Conservation (phyloP, 1,140 invertebrate species). For the Tribolium castaneum region DNA sequence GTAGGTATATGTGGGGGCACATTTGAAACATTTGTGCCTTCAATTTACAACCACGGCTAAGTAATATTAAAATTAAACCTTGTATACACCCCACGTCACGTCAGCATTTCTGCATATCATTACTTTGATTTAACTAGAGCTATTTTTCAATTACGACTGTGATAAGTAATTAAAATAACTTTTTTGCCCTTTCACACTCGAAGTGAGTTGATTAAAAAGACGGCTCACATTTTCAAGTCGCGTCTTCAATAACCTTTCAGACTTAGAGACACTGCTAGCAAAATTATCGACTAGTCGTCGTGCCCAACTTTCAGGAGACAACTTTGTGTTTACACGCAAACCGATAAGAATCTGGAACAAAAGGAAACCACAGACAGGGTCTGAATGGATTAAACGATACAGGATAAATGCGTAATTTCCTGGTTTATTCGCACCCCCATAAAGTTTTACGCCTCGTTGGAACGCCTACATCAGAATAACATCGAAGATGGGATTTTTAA, state of each 20-base stretch:
- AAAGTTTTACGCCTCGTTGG: not conserved
- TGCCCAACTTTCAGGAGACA: not conserved
- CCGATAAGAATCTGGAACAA: not conserved
- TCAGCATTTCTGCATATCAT: no score
- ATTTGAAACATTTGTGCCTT: not conserved
- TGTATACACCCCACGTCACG: no score
- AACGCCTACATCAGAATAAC: not conserved
- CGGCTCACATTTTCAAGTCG: not conserved
- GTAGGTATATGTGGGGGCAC: not conserved
- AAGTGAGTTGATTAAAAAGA: not conserved
- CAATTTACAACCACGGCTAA: not conserved
- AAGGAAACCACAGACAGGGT: not conserved
- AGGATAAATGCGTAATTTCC: not conserved
- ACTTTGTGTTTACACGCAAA: not conserved
- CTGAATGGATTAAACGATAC: constrained; percentile 1
- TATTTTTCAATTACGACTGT: no score
- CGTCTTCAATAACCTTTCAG: not conserved
- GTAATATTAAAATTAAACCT: not conserved
- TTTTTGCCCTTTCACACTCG: not conserved
- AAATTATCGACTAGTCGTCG: not conserved
- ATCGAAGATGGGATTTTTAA: not conserved
- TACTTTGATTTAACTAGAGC: no score
- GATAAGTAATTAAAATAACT: no score
- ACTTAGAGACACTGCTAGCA: not conserved
- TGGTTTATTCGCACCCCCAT: not conserved